Base-by-base conservation (phyloP, 2,797 vertebrate species). In the Enteromius treurensis region DNA sequence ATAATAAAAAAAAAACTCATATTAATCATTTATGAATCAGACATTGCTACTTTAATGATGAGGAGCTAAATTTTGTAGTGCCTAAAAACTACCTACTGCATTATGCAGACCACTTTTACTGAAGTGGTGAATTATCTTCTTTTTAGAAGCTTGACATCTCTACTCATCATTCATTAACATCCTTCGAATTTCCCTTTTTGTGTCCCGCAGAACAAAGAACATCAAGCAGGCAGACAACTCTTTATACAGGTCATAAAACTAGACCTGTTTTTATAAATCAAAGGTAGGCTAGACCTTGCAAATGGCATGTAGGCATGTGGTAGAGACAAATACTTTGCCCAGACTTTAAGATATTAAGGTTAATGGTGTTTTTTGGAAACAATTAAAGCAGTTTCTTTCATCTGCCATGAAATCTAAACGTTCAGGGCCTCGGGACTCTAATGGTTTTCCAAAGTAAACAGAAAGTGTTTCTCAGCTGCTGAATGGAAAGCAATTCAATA, bases 381-480 rank as follows among this genome's bases (percentile, higher is more conserved):
- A 73, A 21, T 13, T 40, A 26, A 71, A 87, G 26, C 47, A 49
- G 69, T 86, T 85, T 45, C 49, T 80, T 86, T 62, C 76, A 85
- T 89, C 73, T 65, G 68, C 77, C 60, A n/a, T 83, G 21, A 89
- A 74, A 86, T 49, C 60, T 70, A 37, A 85, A 71, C 55, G 76
- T 87, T 86, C 40, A 11, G 42, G 75, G 85, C 37, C 82, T 79
- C 42, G 19, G 77, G 81, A 73, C 37, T 79, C 80, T 69, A 75
- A 67, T 60, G 58, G 76, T 34, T 75, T 64, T 87, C 86, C 85
- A 88, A 89, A 84, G 65, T 49, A 89, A 89, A 86, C 37, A 62
- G 21, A 84, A 85, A 73, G 47, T 79, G 81, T 76, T 83, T 82
- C 84, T 68, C 69, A 60, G 45, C 67, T 81, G 79, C 51, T 73